phyloP scores from a whole-genome alignment of 2,888 invertebrate genomes.

The Achlya flavicornis region DNA sequence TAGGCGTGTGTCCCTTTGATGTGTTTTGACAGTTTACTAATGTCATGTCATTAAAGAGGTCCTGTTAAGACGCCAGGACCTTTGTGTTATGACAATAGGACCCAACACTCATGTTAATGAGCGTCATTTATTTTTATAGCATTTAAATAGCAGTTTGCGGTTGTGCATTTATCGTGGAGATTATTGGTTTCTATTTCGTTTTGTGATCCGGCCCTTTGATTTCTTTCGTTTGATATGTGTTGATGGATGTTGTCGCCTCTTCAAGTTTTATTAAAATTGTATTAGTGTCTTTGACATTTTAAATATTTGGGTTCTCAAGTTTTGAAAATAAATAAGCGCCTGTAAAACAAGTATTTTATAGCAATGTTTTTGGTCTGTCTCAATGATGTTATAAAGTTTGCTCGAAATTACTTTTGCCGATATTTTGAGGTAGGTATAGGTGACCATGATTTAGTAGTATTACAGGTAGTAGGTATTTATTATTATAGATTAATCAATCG shows the following conservation, averaged over 20 bases:
- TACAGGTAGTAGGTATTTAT: no score
- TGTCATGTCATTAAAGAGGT: constrained; percentile 72
- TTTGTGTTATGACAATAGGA: constrained; percentile 64
- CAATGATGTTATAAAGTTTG: no score
- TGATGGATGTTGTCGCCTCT: constrained; percentile 7
- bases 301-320: not conserved
- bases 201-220: constrained; percentile 25
- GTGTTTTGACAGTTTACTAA: constrained; percentile 83
- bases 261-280: not conserved
- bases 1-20: constrained; percentile 73
- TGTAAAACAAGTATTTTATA: not conserved
- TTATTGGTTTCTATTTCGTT: constrained; percentile 54
- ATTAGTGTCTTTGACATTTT: not conserved
- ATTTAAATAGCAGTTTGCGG: constrained; percentile 77
- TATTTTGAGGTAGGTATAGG: no score
- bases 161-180: constrained; percentile 65
- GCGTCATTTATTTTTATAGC: constrained; percentile 78
- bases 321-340: not conserved
- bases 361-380: no score
- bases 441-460: no score
- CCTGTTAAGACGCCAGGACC: constrained; percentile 60
- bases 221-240: constrained; percentile 16
- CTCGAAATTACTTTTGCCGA: no score
- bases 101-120: constrained; percentile 73
- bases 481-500: no score